phyloP scores from a whole-genome alignment of 2,113 vertebrate species.

The Barbus barbus region DNA sequence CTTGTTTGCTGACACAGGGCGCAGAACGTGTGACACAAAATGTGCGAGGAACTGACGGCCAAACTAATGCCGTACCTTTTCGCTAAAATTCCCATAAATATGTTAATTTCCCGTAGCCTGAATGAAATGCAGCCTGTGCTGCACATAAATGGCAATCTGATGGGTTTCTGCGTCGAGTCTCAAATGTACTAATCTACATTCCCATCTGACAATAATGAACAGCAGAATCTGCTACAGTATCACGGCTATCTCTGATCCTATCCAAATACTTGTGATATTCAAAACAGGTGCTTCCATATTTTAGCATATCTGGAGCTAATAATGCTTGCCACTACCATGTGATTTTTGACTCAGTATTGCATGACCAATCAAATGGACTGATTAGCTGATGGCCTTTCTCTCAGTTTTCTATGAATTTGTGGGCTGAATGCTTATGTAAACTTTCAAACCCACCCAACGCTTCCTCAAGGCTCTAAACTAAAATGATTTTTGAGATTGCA shows the following conservation, averaged over 20 bases:
- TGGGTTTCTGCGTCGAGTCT: slow-evolving; percentile 19
- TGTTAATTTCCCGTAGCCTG: slow-evolving; percentile 48
- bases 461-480: neutral
- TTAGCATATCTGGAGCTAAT: neutral
- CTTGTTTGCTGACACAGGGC: slow-evolving; percentile 23
- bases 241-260: neutral
- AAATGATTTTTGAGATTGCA: neutral
- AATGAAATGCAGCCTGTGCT: neutral
- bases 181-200: slow-evolving; percentile 12
- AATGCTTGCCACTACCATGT: too few species aligned
- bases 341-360: neutral
- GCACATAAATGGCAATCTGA: slow-evolving; percentile 21
- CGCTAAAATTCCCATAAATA: slow-evolving; percentile 63
- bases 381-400: neutral
- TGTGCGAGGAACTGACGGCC: slow-evolving; percentile 17
- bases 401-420: neutral
- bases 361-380: slow-evolving; percentile 3
- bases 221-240: slow-evolving; percentile 6
- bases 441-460: neutral
- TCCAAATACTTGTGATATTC: slow-evolving; percentile 8
- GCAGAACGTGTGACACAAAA: slow-evolving; percentile 40
- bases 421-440: neutral
- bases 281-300: neutral
- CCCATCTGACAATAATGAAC: slow-evolving; percentile 13
- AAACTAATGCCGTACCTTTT: slow-evolving; percentile 66